These are phyloP conservation scores for Melanostoma mellinum DNA, from an alignment of 2,888 invertebrate species.

Conservation along the genomic window DNA sequence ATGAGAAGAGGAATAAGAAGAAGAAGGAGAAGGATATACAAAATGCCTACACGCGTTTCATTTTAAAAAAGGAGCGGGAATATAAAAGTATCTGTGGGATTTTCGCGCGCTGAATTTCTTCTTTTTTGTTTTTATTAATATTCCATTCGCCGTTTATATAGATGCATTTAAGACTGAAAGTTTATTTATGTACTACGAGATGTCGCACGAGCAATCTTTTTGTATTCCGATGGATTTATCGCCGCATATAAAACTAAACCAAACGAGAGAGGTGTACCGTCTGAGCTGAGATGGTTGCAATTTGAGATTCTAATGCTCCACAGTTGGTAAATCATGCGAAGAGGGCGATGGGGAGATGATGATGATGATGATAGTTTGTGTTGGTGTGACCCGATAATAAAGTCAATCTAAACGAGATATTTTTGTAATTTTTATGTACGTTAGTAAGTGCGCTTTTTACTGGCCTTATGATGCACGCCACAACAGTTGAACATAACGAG, in stretches of 20 bases:
- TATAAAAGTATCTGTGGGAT: slow-evolving; percentile 30
- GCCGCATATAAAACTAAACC: slow-evolving; percentile 5
- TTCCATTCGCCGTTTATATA: slow-evolving; percentile 32
- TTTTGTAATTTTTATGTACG: slow-evolving; percentile 38
- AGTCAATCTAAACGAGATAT: slow-evolving; percentile 60
- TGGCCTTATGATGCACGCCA: slow-evolving; percentile 44
- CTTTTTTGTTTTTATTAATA: slow-evolving; percentile 26
- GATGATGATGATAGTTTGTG: slow-evolving; percentile 30
- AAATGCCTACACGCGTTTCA: slow-evolving; percentile 58
- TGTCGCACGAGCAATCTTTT: slow-evolving; percentile 27
- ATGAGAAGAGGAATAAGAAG: slow-evolving; percentile 16
- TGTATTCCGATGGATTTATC: slow-evolving; percentile 27
- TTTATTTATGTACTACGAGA: slow-evolving; percentile 45
- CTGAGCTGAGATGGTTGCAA: slow-evolving; percentile 20
- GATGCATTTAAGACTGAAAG: slow-evolving; percentile 16
- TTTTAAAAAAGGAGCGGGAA: slow-evolving; percentile 45
- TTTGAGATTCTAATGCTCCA: slow-evolving; percentile 59
- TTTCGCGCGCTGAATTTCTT: slow-evolving; percentile 42
- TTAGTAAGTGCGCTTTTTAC: slow-evolving; percentile 42
- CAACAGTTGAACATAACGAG: slow-evolving; percentile 31
- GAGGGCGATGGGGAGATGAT: slow-evolving; percentile 21
- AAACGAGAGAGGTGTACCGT: slow-evolving; percentile 5
- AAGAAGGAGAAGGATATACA: slow-evolving; percentile 30
- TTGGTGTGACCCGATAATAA: slow-evolving; percentile 66
- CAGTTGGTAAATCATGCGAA: slow-evolving; percentile 17